Evolutionary conservation across 2,113 vertebrate species (phyloP), one percentile per base, ranked within the genome.

Genomic region (Tauraco erythrolophus): DNA sequence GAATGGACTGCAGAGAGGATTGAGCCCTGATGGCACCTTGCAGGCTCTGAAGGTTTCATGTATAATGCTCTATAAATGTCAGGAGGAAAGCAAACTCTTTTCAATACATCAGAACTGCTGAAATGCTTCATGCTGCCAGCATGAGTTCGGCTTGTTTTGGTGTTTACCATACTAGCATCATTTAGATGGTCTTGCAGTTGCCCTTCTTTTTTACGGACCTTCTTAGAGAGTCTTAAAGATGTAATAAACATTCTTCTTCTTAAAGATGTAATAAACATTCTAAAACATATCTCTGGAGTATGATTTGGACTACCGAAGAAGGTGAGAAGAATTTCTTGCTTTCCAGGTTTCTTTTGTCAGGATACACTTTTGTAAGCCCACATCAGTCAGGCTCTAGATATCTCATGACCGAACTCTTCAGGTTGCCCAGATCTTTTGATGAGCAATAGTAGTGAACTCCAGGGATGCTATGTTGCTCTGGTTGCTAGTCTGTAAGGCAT

Each of bases 151-250:
- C 5, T 80, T 69, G 3, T 28, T 89, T 84, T 6, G 25, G 0
- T 16, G 9, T 56, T 68, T 94, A n/a, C 5, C 6, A 6, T 19
- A 37, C 1, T 56, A 46, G 25, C 2, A 11, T n/a, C 0, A 2
- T 41, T 77, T 65, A 61, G 11, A 50, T n/a, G 3, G 25, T 60
- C 17, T 68, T 76, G 11, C 9, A 86, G 17, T 83, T 5, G 0
- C 22, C 15, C 6, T 17, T 39, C 5, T 43, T 35, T 62, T 78
- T 71, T 41, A 88, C 62, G 19, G 65, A 65, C 10, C 56, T 30
- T 30, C 31, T 48, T 60, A 37, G 23, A 7, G 54, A 3, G n/a
- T n/a, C n/a, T n/a, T n/a, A n/a, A n/a, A n/a, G n/a, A n/a, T n/a
- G n/a, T n/a, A n/a, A n/a, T n/a, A n/a, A n/a, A n/a, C n/a, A n/a